A percentile compares a stretch with the other conserved stretches of the same genome.
These are phyloP conservation scores for Chrysomela aeneicollis DNA, from an alignment of 2,888 invertebrate species.

Conservation along the genomic window DNA sequence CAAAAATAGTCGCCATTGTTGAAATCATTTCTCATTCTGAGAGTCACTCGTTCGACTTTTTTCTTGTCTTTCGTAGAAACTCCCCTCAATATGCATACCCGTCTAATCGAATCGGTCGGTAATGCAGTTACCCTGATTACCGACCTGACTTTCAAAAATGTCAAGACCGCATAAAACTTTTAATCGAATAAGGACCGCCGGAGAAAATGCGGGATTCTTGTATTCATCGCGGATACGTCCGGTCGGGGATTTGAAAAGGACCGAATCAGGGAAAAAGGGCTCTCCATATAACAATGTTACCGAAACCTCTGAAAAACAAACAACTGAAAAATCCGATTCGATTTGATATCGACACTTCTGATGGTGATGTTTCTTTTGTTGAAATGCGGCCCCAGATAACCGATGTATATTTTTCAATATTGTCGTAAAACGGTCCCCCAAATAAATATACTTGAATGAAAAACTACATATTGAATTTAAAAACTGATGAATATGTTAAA, in stretches of 20 bases:
- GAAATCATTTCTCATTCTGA: not conserved
- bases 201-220: constrained; percentile 42
- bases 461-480: too few relatives aligned
- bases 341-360: constrained; percentile 22
- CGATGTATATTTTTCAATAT: too few relatives aligned
- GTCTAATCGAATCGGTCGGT: constrained; percentile 57
- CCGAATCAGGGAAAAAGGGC: constrained; percentile 52
- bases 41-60: constrained; percentile 1
- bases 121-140: constrained; percentile 59
- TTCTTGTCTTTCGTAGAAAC: not conserved
- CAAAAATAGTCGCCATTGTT: too few relatives aligned
- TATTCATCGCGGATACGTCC: constrained; percentile 41
- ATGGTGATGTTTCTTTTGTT: constrained; percentile 2
- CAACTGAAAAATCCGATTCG: constrained; percentile 47
- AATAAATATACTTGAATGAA: too few relatives aligned
- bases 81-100: constrained; percentile 55
- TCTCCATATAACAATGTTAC: constrained; percentile 52
- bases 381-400: too few relatives aligned
- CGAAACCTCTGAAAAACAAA: constrained; percentile 52
- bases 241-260: constrained; percentile 44
- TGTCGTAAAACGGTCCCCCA: too few relatives aligned
- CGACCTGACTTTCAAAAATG: constrained; percentile 54
- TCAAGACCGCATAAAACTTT: constrained; percentile 56
- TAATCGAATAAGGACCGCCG: constrained; percentile 54
- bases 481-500: too few relatives aligned